Base-by-base conservation (phyloP, 2,888 invertebrate species). In the Dioctria linearis region DNA sequence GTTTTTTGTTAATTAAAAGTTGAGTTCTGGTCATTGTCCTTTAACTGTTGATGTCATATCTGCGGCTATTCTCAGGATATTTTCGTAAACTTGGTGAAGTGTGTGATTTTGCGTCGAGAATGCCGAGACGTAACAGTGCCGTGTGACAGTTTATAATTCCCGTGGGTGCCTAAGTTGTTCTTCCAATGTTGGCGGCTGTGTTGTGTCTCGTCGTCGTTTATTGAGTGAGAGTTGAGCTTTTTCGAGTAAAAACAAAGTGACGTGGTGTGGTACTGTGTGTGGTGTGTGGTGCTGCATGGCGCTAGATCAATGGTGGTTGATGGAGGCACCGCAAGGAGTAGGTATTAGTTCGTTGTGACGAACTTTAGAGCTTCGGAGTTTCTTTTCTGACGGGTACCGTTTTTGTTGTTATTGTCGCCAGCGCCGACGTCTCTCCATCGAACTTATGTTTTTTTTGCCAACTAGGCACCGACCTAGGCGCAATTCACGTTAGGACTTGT, bases 401-500 rank as follows among this genome's bases (percentile, higher is more conserved):
- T 69, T 51, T 40, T 43, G 66, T 42, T 69, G 69, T 46, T 49
- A 43, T n/a, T 69, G 67, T 66, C 42, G 40, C 42, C 51, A 40
- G 57, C 11, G 73, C 57, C 73, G 51, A 57, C 69, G 73, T 39
- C 73, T 73, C 57, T 57, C 57, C 57, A 9, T 51, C 13, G 69
- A 69, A 59, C 73, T 73, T 57, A 42, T 73, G 59, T 73, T 73
- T 73, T n/a, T 25, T 73, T 73, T 73, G 69, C 69, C 49, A 69
- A 42, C 73, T 49, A 54, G 43, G 51, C 51, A 57, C 73, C 13
- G 42, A 51, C 57, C 73, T 57, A 73, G 57, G 59, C 73, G 73
- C 57, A 73, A 54, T 73, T 57, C 57, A 73, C 73, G 73, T 51
- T 59, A 73, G 73, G 39, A 40, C 59, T 59, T 57, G 73, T 69